Base-by-base conservation (phyloP, 2,797 vertebrate species). In the Neostethus bicornis region DNA sequence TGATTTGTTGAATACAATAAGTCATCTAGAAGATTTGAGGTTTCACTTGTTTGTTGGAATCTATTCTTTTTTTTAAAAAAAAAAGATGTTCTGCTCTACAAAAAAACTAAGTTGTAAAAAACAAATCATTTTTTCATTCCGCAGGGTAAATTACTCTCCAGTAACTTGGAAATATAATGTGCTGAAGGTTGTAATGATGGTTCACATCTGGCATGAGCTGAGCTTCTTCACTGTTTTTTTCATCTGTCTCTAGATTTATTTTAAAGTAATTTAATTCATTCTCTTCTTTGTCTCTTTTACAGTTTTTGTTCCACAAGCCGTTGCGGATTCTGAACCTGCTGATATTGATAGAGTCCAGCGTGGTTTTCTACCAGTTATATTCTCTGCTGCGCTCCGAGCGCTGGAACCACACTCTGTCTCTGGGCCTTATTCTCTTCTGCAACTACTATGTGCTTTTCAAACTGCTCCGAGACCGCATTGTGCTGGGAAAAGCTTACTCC, bases 401-500 rank as follows among this genome's bases (percentile, higher is more conserved):
- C 87, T 99, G 97, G 97, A 99, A 99, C 91, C 96, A 99, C 87
- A 98, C 96, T 0, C 92, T 99, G 48, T 99, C 97, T 69, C 93
- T 99, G 88, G 96, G 97, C 75, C 95, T 99, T 76, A 95, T 99
- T 78, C 96, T 99, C 37, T 96, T 96, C 92, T 98, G 96, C 92
- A 99, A 99, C 90, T 99, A 99, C 60, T 98, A 98, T 26, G 96
- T 98, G 81, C 94, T 99, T 87, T 99, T 98, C 89, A 98, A 98
- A 89, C 94, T 99, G 70, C 94, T 99, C 29, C 93, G 97, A 81
- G 97, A 99, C 90, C 94, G 97, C 56, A 94, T 99, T 51, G 96
- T 99, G 77, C 91, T 99, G 90, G 97, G 97, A 73, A 96, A 95
- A 83, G 97, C 97, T 5, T 99, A 99, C 53, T 93, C 96, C 52